Evolutionary conservation across 2,113 vertebrate genomes (phyloP).

Genomic region (Onychostruthus taczanowskii): DNA sequence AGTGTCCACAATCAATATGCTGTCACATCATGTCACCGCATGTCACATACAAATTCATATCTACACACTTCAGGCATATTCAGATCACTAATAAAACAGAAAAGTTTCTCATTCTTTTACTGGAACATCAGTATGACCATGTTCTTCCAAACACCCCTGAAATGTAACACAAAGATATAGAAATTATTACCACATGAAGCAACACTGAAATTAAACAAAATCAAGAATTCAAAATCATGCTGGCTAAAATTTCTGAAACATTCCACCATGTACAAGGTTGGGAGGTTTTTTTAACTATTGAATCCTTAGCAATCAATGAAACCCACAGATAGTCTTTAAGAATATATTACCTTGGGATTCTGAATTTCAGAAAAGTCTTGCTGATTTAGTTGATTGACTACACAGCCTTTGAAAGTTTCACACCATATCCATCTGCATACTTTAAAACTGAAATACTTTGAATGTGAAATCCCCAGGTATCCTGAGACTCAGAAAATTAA

Average conservation of each 20-base stretch:
- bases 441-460: background rate
- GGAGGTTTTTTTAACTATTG: background rate
- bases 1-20: constrained; percentile 78
- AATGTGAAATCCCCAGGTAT: background rate
- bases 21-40: constrained; percentile 78
- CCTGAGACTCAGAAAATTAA: background rate
- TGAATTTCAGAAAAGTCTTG: background rate
- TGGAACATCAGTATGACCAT: constrained; percentile 74
- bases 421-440: background rate
- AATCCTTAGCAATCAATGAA: background rate
- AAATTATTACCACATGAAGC: background rate
- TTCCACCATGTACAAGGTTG: background rate
- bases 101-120: constrained; percentile 76
- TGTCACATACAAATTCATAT: constrained; percentile 76
- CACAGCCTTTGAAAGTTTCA: background rate
- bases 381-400: background rate
- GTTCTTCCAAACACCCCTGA: constrained; percentile 80
- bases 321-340: background rate
- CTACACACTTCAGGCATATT: constrained; percentile 79
- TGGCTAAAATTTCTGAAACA: background rate
- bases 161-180: background rate
- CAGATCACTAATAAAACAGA: constrained; percentile 82
- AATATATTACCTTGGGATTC: background rate
- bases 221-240: background rate
- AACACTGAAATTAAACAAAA: background rate